Percentiles rank a stretch among this genome's conserved stretches.
These are phyloP conservation scores for Spea multiplicata DNA, from an alignment of 2,113 vertebrate genomes.

Conservation along the genomic window DNA sequence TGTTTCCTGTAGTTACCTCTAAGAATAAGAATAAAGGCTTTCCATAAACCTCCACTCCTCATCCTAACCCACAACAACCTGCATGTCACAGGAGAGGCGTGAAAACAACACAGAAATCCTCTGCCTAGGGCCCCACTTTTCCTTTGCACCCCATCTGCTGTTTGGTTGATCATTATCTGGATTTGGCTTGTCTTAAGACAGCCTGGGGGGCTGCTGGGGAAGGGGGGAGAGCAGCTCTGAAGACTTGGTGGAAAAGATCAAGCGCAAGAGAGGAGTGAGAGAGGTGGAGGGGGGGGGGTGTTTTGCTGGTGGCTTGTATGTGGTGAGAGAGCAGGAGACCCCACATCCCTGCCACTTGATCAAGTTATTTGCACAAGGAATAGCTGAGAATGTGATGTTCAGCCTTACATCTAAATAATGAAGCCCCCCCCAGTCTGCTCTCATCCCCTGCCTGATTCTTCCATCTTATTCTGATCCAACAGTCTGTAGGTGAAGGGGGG, in stretches of 20 bases:
- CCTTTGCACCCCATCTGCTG: constrained; percentile 45
- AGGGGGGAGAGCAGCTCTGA: constrained; percentile 9
- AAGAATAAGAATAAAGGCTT: constrained; percentile 16
- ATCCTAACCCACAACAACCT: constrained; percentile 14
- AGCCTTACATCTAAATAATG: no score
- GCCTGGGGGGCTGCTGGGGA: constrained; percentile 53
- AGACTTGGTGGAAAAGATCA: constrained; percentile 46
- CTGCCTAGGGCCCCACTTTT: constrained; percentile 43
- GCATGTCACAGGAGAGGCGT: constrained; percentile 44
- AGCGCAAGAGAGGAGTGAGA: constrained; percentile 23
- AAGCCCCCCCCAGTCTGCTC: no score
- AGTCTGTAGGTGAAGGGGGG: no score
- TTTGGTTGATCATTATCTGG: constrained; percentile 36
- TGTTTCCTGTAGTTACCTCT: constrained; percentile 31
- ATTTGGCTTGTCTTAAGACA: constrained; percentile 61
- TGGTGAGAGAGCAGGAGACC: constrained; percentile 55
- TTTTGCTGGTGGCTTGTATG: constrained; percentile 9
- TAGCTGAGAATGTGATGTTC: background rate
- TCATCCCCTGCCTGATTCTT: no score
- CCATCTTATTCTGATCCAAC: no score
- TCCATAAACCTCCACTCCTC: background rate
- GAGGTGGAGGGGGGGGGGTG: constrained; percentile 24
- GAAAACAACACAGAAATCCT: constrained; percentile 20
- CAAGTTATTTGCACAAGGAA: constrained; percentile 34
- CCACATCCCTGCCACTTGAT: constrained; percentile 10